These are phyloP conservation scores for Erpetoichthys calabaricus DNA, from an alignment of 2,797 vertebrate genomes.

Conservation along the genomic window DNA sequence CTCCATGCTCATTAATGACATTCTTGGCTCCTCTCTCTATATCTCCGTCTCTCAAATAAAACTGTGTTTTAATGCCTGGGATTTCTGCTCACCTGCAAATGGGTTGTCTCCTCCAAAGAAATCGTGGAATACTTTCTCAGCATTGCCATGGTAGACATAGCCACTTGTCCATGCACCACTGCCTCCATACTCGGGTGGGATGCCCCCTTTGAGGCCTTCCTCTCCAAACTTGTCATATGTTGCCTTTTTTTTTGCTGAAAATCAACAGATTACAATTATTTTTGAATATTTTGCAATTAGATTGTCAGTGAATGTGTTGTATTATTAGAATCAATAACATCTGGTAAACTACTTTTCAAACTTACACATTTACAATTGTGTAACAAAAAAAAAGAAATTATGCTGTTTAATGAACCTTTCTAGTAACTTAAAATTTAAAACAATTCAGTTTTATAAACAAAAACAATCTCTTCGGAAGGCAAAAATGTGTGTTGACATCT, in stretches of 20 bases:
- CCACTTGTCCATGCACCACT: constrained; percentile 63
- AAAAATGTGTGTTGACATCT: too few relatives aligned
- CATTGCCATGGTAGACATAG: constrained; percentile 75
- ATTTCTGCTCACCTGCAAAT: constrained; percentile 58
- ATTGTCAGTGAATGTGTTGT: neutral
- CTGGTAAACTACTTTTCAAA: neutral
- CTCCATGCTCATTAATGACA: too few relatives aligned
- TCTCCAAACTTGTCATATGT: constrained; percentile 87
- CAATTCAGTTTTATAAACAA: too few relatives aligned
- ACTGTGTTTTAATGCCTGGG: too few relatives aligned
- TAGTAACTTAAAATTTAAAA: too few relatives aligned
- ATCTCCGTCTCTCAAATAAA: too few relatives aligned
- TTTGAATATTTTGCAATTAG: neutral
- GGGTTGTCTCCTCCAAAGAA: constrained; percentile 90
- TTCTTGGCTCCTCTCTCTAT: too few relatives aligned
- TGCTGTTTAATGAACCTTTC: too few relatives aligned
- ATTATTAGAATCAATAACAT: neutral
- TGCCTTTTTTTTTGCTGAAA: constrained; percentile 67
- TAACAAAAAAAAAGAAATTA: too few relatives aligned
- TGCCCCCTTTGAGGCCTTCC: constrained; percentile 76
- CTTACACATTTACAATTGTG: too few relatives aligned
- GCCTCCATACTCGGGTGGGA: constrained; percentile 52
- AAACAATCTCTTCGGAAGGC: too few relatives aligned
- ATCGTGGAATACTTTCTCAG: constrained; percentile 69
- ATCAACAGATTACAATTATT: constrained; percentile 3